These are phyloP conservation scores for Junco hyemalis DNA, from an alignment of 2,113 vertebrate species.

Conservation along the genomic window DNA sequence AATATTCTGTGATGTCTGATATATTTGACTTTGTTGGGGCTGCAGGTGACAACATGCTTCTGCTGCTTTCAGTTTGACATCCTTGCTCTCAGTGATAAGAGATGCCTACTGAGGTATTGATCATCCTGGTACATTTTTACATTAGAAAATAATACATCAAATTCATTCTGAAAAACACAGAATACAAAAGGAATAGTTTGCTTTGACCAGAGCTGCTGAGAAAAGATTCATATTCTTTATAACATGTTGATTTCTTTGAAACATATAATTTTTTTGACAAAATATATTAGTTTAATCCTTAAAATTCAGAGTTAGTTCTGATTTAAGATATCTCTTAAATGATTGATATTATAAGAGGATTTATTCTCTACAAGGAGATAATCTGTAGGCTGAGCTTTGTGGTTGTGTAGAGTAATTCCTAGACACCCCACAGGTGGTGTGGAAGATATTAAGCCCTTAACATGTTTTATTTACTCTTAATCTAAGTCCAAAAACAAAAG, in stretches of 20 bases:
- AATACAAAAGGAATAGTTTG: not conserved
- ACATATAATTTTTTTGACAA: not conserved
- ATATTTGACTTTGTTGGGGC: not conserved
- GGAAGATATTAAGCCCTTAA: not conserved
- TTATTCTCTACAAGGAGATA: not conserved
- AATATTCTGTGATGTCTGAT: not conserved
- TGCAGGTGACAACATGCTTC: not conserved
- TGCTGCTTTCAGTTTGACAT: not conserved
- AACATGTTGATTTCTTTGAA: not conserved
- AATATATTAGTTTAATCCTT: not conserved
- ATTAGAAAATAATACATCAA: not conserved
- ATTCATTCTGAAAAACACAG: not conserved
- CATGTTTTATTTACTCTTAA: not conserved
- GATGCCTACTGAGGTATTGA: not conserved
- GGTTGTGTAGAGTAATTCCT: not conserved
- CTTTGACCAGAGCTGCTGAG: not conserved
- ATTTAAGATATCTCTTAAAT: not conserved
- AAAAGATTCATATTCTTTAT: not conserved
- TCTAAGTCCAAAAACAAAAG: not conserved
- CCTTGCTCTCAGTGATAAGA: not conserved
- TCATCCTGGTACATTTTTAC: not conserved
- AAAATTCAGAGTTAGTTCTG: not conserved
- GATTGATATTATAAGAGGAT: not conserved
- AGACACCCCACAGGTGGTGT: not conserved
- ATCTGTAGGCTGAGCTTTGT: not conserved